Evolutionary conservation across 2,888 invertebrate species (phyloP), one percentile per base, ranked within the genome.

Genomic region (Temnothorax unifasciatus): DNA sequence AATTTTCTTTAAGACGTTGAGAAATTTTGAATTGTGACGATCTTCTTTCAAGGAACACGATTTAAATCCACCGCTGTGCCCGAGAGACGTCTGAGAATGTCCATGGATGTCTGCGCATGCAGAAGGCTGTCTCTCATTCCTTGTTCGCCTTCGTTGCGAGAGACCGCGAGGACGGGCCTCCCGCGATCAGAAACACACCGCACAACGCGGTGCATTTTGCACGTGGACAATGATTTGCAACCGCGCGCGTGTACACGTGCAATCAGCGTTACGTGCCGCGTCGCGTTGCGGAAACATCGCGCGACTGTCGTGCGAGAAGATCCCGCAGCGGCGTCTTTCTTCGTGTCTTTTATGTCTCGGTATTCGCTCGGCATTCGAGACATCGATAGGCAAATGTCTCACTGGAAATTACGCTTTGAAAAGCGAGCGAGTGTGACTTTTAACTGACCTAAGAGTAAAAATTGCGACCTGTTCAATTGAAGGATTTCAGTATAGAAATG

Each of bases 221-320:
- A 88, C 87, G 85, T 88, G 86, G 85, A 83, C 88, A 88, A 83
- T 88, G 90, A 90, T 87, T 86, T 86, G 90, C 88, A 90, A 77
- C 59, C 87, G 57, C 74, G 84, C 86, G 87, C 47, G 47, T 29
- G 85, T 75, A 83, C 76, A 79, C 68, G 82, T 85, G 86, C 85
- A 88, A 89, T 85, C 85, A 75, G 82, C 83, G 77, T 82, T 79
- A 73, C 79, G 82, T 47, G 83, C 64, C 54, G 47, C 63, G 21
- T 52, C 41, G 77, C 34, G 59, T 73, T 47, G 79, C 64, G 50
- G 73, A 84, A 88, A 86, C 85, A 82, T 66, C 64, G 18, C 6
- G 38, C 75, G 57, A 47, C 41, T 38, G 52, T 41, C 76, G 66
- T 66, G 47, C 76, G 25, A 75, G 25, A 75, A 66, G 57, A 57